Conservation (phyloP, 37 sponge, comb jelly and placozoan genomes). For the Oopsacas minuta region DNA sequence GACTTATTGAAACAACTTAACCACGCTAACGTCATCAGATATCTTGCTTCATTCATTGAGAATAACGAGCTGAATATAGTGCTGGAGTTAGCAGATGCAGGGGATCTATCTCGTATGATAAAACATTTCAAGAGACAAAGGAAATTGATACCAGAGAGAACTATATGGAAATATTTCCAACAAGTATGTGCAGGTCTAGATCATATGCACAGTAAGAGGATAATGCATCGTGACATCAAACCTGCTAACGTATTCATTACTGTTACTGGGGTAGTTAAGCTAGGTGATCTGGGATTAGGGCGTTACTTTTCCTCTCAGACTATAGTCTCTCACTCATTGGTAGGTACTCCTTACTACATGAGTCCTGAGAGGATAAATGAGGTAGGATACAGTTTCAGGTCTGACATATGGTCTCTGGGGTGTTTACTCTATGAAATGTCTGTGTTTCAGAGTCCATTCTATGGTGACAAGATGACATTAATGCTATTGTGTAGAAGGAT, state of each 20-base stretch:
- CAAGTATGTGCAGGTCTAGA: conserved; percentile 86
- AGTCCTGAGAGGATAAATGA: conserved; percentile 97
- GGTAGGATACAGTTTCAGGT: conserved; percentile 90
- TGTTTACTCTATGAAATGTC: conserved; percentile 98
- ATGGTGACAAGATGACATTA: conserved; percentile 98
- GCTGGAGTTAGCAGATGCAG: conserved; percentile 97
- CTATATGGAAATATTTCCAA: conserved; percentile 94
- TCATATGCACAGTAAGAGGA: conserved; percentile 94
- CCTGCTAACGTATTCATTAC: conserved; percentile 99
- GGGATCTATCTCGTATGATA: conserved; percentile 94
- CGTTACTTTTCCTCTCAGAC: conserved; percentile 96
- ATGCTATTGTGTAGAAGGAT: conserved; percentile 97
- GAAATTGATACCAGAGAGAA: conserved; percentile 85
- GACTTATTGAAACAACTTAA: conserved; percentile 93
- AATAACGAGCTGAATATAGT: conserved; percentile 98
- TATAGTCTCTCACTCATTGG: conserved; percentile 87
- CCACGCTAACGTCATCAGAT: conserved; percentile 92
- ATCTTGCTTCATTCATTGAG: conserved; percentile 92
- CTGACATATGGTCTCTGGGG: conserved; percentile 99
- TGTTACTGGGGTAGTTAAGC: conserved; percentile 83
- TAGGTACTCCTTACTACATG: conserved; percentile 99
- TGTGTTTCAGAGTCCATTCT: conserved; percentile 96
- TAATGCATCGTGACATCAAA: conserved; percentile 99
- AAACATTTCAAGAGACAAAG: conserved; percentile 96
- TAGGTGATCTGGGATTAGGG: conserved; percentile 94